These are phyloP conservation scores for Corydoras sp. DNA, from an alignment of 2,113 vertebrate genomes.

Conservation along the genomic window DNA sequence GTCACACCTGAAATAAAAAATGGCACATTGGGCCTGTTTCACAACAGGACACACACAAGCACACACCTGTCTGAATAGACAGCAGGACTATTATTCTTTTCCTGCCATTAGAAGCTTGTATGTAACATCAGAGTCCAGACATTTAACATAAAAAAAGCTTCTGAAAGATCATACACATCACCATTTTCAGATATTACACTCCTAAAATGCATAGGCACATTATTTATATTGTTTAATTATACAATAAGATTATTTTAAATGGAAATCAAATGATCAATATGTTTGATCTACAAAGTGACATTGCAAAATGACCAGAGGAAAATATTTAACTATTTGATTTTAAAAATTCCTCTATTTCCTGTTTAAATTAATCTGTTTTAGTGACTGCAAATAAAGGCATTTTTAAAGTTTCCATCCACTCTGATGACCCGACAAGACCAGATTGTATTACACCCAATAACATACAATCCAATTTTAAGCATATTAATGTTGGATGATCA, in stretches of 20 bases:
- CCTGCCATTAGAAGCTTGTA: neutral
- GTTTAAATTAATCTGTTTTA: neutral
- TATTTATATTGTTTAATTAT: neutral
- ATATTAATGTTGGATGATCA: conserved; percentile 38
- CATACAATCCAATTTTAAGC: conserved; percentile 22
- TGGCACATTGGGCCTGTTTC: conserved; percentile 24
- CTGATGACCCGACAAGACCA: conserved; percentile 17
- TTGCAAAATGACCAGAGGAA: no score
- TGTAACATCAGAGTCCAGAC: neutral
- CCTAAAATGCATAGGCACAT: neutral
- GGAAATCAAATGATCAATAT: no score
- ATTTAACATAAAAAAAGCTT: neutral
- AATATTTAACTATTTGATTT: no score
- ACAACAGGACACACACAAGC: conserved; percentile 1
- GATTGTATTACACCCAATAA: conserved; percentile 36
- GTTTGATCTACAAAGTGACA: no score
- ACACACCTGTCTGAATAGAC: conserved; percentile 1
- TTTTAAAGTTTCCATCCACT: conserved; percentile 6
- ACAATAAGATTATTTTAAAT: no score
- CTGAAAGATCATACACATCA: no score
- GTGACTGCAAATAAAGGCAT: conserved; percentile 3
- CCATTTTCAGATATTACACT: neutral
- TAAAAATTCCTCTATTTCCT: neutral
- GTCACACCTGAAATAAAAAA: conserved; percentile 50
- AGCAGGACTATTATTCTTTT: conserved; percentile 2